phyloP scores from a whole-genome alignment of 1,140 invertebrate species.

The Linepithema humile region DNA sequence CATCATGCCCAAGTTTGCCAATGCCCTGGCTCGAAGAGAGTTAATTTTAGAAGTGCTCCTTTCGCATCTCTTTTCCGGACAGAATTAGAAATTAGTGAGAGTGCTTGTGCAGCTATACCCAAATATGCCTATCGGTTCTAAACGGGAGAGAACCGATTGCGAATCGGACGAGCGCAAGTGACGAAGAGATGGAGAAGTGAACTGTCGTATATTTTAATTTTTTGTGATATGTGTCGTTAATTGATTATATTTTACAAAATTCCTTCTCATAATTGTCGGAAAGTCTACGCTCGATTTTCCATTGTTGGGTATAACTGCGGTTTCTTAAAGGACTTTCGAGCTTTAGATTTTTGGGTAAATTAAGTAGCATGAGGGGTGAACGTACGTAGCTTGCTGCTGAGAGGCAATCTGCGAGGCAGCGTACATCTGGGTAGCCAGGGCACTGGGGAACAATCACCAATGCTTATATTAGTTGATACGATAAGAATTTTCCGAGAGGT shows the following conservation, averaged over 20 bases:
- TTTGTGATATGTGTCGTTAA: not conserved
- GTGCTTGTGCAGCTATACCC: constrained; percentile 82
- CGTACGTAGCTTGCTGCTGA: constrained; percentile 96
- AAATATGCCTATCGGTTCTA: constrained; percentile 70
- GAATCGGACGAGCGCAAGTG: constrained; percentile 33
- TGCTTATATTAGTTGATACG: constrained; percentile 84
- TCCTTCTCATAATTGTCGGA: constrained; percentile 20
- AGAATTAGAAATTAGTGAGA: constrained; percentile 78
- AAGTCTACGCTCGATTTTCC: constrained; percentile 32
- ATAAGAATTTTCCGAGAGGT: constrained; percentile 69
- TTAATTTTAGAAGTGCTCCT: constrained; percentile 82
- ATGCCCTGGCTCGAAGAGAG: constrained; percentile 91
- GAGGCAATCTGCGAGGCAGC: constrained; percentile 94
- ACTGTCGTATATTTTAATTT: constrained; percentile 20
- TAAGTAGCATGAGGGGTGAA: constrained; percentile 84
- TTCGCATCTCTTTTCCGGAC: constrained; percentile 77
- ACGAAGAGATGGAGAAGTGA: constrained; percentile 5
- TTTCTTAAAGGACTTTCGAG: constrained; percentile 72
- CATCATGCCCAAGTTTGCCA: constrained; percentile 88
- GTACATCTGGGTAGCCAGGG: constrained; percentile 97
- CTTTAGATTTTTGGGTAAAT: constrained; percentile 79
- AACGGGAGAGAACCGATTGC: constrained; percentile 2
- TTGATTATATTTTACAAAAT: not conserved
- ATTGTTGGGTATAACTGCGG: constrained; percentile 81
- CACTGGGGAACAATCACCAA: constrained; percentile 91